These are phyloP conservation scores for Chamaetylas fuelleborni DNA, from an alignment of 2,113 vertebrate genomes.

Conservation along the genomic window DNA sequence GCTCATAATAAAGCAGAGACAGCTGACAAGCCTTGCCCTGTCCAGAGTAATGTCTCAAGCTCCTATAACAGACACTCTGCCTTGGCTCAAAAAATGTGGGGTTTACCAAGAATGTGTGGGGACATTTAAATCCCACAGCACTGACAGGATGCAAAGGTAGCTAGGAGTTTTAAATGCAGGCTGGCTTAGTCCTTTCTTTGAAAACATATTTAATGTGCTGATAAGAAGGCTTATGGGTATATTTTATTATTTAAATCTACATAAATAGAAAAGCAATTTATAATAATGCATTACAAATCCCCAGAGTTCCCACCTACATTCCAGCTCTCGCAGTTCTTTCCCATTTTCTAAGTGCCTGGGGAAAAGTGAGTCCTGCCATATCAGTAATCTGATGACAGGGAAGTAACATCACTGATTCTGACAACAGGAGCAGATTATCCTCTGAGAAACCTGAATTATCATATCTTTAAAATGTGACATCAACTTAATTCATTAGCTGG, in stretches of 20 bases:
- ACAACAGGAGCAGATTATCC: neutral
- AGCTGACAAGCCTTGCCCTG: neutral
- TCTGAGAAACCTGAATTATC: neutral
- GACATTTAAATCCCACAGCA: neutral
- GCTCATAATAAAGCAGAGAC: neutral
- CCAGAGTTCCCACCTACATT: neutral
- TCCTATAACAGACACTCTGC: neutral
- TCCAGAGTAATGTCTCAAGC: neutral
- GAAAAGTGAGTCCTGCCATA: neutral
- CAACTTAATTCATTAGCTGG: neutral
- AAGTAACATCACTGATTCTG: neutral
- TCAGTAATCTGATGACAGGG: neutral
- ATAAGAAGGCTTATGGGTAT: slow-evolving; percentile 22
- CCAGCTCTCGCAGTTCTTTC: neutral
- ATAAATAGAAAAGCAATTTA: slow-evolving; percentile 43
- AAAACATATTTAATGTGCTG: neutral
- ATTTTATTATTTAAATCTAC: slow-evolving; percentile 49
- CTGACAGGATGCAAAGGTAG: neutral
- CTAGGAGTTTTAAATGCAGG: neutral
- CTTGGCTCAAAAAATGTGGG: neutral
- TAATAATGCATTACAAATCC: slow-evolving; percentile 36
- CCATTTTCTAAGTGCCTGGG: slow-evolving; percentile 5
- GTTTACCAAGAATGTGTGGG: neutral
- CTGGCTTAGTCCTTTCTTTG: neutral
- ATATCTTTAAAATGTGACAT: neutral